Evolutionary conservation across 2,113 vertebrate species (phyloP).

Genomic region (Zosterops pallidus): DNA sequence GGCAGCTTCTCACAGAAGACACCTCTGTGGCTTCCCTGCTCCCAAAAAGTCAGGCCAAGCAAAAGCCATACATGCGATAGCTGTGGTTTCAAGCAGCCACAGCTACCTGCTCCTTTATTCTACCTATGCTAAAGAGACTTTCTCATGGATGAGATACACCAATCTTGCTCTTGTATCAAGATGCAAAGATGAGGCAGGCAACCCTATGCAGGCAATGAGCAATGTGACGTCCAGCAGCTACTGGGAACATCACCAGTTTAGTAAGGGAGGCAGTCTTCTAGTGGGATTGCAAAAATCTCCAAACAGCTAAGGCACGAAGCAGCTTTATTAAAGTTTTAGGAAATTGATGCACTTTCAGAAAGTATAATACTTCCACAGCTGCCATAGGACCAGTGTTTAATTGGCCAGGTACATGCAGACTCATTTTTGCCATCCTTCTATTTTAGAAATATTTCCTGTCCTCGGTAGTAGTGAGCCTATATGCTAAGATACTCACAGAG

Average conservation of each 20-base stretch:
- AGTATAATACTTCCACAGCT: background rate
- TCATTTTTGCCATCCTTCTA: background rate
- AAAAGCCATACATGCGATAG: background rate
- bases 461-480: background rate
- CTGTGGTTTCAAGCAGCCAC: background rate
- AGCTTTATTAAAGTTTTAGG: background rate
- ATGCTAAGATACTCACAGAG: background rate
- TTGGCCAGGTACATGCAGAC: background rate
- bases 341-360: background rate
- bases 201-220: fast-evolving
- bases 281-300: background rate
- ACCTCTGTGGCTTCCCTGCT: background rate
- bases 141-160: background rate
- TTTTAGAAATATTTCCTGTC: background rate
- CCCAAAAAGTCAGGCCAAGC: background rate
- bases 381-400: background rate
- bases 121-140: background rate
- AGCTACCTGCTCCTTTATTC: background rate
- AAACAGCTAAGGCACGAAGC: background rate
- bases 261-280: background rate
- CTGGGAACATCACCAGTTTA: background rate
- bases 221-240: background rate
- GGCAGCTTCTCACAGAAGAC: background rate
- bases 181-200: background rate
- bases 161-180: background rate